Evolutionary conservation across 1,140 invertebrate genomes (phyloP), one percentile per base, ranked within the genome.

Genomic region (Subanguina moxae): DNA sequence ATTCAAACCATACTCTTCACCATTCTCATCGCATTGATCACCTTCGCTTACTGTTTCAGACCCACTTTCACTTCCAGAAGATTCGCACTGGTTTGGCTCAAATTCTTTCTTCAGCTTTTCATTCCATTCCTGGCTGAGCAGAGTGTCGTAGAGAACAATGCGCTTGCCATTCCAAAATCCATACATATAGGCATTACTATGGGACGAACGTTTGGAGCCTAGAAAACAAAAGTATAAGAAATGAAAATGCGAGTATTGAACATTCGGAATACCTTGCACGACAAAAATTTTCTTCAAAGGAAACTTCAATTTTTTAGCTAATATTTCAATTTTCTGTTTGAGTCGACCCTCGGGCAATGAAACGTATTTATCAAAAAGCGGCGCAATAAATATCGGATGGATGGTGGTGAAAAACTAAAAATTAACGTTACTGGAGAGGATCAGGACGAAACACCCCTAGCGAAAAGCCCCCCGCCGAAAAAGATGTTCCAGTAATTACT

Each of bases 351-450:
- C 91, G 42, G 92, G 90, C 19, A 99, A 84, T 21, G 93, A 92
- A n/a, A 90, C 90, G 83, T 95, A 99, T 82, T 94, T 97, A 83
- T 99, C 96, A 85, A 99, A 99, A 3, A 98, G 84, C 46, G 96
- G 95, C 5, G 95, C 95, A 82, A 99, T 98, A 57, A 92, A 89
- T 77, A 95, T 90, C 27, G 94, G 93, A 86, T 98, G 98, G 66
- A 99, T 87, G 1, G 92, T 92, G 82, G 95, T 86, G 74, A 89
- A 68, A 67, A 96, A 84, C 68, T 97, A 84, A 8, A 84, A 78
- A 30, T 23, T 42, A 5, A 1, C 8, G 25, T 32, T 0, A 15
- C n/a, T n/a, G n/a, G n/a, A n/a, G n/a, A n/a, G n/a, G n/a, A n/a
- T n/a, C n/a, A n/a, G n/a, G n/a, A n/a, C n/a, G n/a, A n/a, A n/a